Base-by-base conservation (phyloP, 1,140 invertebrate genomes). In the Pteromalus puparum region DNA sequence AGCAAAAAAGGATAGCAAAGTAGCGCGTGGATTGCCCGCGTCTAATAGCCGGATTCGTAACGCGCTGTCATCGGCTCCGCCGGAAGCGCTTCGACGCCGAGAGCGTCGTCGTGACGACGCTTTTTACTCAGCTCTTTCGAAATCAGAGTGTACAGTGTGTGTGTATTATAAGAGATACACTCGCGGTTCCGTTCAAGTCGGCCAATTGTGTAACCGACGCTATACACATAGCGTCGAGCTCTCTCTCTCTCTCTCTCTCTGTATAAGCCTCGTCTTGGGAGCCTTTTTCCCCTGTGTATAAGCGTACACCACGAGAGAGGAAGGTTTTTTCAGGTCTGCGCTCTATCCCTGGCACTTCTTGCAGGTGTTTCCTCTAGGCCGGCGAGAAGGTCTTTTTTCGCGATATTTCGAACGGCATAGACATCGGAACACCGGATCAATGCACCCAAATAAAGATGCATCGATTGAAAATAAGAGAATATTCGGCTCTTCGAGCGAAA, bases 51-150 rank as follows among this genome's bases (percentile, higher is more conserved):
- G 24, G 12, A 77, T 77, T 77, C 13, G 75, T 15, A 77, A 53
- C 46, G 46, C 24, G 1, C 48, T 38, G 61, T 78, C 76, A 78
- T 79, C 34, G 24, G 46, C 48, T 77, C 18, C 26, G 48, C 48
- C 75, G 48, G 77, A 79, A 67, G 30, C 61, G 53, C 61, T 34
- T 38, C 12, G 46, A 77, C 53, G 26, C 46, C 26, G 13, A 21
- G 24, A 77, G 48, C 24, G 30, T 61, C 61, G 61, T 79, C 12
- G 21, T 79, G 61, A 79, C 61, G 30, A 3, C 53, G 46, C 30
- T 68, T 79, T 79, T 79, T 79, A 67, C 34, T 67, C n/a, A 6
- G 26, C 68, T 70, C 26, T 70, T 70, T 70, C 68, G 68, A 70
- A 70, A 70, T 70, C 68, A 10, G 73, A 28, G 0, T 13, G 12